phyloP scores from a whole-genome alignment of 2,888 invertebrate species.

The Lymantria dispar region DNA sequence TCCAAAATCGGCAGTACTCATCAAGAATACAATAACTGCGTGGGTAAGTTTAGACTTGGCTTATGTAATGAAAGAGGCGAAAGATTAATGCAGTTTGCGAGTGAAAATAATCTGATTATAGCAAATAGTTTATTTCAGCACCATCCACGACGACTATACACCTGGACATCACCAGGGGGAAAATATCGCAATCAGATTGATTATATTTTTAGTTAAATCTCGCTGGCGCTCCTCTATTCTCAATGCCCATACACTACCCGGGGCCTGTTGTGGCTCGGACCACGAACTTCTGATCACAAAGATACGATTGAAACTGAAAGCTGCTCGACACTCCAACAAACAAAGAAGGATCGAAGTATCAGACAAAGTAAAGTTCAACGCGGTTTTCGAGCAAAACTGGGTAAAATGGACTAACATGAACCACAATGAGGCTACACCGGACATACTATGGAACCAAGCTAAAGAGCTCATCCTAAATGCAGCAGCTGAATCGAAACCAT shows the following conservation, averaged over 20 bases:
- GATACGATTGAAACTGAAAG: not conserved
- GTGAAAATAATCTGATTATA: not conserved
- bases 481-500: not conserved
- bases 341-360: not conserved
- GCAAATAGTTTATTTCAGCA: not conserved
- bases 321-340: not conserved
- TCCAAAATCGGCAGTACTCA: not conserved
- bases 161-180: too few relatives aligned
- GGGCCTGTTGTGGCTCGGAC: constrained; percentile 9
- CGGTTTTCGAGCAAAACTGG: too few relatives aligned
- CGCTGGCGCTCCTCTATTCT: constrained; percentile 9
- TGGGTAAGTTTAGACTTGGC: not conserved
- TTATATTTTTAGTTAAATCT: constrained; percentile 12
- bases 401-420: too few relatives aligned
- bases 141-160: not conserved
- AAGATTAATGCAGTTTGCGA: not conserved
- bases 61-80: not conserved
- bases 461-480: not conserved
- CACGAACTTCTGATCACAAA: constrained; percentile 4
- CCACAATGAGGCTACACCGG: not conserved
- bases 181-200: constrained; percentile 16
- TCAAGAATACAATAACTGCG: not conserved
- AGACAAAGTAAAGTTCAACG: too few relatives aligned
- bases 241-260: constrained; percentile 7
- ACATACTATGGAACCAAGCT: not conserved